phyloP scores from a whole-genome alignment of 2,113 vertebrate genomes.

The Empidonax traillii region DNA sequence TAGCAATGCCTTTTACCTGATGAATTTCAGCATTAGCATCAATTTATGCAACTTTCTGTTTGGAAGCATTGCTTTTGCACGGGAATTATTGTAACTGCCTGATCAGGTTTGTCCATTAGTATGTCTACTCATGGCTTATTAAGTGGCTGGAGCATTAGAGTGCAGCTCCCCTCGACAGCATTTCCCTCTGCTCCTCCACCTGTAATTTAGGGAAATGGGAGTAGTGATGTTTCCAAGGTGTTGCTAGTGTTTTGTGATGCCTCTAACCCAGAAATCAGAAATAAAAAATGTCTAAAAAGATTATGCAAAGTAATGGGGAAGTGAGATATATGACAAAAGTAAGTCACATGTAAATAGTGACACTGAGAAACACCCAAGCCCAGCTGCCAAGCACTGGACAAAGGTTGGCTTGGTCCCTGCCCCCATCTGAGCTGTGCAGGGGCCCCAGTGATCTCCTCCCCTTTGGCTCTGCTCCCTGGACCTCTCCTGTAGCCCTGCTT shows the following conservation, averaged over 20 bases:
- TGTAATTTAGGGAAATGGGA: neutral
- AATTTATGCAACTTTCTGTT: neutral
- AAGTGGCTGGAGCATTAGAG: neutral
- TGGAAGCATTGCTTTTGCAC: neutral
- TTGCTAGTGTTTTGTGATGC: neutral
- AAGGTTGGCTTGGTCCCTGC: neutral
- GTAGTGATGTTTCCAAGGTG: neutral
- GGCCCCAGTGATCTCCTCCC: neutral
- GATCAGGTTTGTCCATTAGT: neutral
- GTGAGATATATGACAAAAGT: neutral
- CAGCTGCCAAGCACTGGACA: neutral
- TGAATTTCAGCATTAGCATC: neutral
- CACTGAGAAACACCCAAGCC: neutral
- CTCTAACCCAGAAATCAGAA: neutral
- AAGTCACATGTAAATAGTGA: neutral
- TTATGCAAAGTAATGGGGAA: neutral
- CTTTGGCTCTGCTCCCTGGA: neutral
- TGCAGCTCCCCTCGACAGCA: neutral
- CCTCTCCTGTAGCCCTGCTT: neutral
- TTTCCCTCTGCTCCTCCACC: neutral
- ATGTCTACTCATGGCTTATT: neutral
- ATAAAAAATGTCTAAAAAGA: neutral
- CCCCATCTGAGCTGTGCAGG: neutral
- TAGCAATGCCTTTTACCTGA: neutral
- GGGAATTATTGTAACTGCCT: neutral